Percentiles rank a stretch among this genome's conserved stretches.
Evolutionary conservation across 2,888 invertebrate species (phyloP).

Genomic region (Synanthedon vespiformis): DNA sequence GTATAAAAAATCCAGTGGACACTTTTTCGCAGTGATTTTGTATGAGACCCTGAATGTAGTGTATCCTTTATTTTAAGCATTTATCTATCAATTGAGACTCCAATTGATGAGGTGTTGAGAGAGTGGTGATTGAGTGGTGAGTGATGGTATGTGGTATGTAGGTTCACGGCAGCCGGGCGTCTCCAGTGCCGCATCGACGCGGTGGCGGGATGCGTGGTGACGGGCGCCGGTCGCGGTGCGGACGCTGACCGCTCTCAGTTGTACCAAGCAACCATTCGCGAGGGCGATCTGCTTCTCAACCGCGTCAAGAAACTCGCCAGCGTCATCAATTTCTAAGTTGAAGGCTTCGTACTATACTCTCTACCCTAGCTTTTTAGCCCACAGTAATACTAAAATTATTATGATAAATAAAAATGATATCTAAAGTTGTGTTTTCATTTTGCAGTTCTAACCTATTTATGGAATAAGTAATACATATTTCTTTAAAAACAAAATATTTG

Average conservation of each 20-base stretch:
- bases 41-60: too few relatives aligned
- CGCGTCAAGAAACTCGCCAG: conserved; percentile 98
- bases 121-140: too few relatives aligned
- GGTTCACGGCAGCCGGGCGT: conserved; percentile 97
- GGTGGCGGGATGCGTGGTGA: conserved; percentile 95
- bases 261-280: conserved; percentile 98
- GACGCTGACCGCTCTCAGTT: conserved; percentile 72
- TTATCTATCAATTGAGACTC: too few relatives aligned
- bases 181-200: conserved; percentile 98
- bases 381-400: not conserved
- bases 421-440: too few relatives aligned
- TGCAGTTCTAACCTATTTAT: too few relatives aligned
- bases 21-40: too few relatives aligned
- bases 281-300: conserved; percentile 97
- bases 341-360: not conserved
- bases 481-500: too few relatives aligned
- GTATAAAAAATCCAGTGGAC: too few relatives aligned
- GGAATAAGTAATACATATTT: too few relatives aligned
- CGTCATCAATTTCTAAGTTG: conserved; percentile 94
- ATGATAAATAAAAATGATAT: too few relatives aligned
- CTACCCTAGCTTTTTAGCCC: not conserved
- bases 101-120: too few relatives aligned
- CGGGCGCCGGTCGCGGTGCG: conserved; percentile 69
- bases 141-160: conserved; percentile 29
- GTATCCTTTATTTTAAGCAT: too few relatives aligned